Conservation (phyloP, 2,888 invertebrate genomes). For the Xanthorhoe designata region DNA sequence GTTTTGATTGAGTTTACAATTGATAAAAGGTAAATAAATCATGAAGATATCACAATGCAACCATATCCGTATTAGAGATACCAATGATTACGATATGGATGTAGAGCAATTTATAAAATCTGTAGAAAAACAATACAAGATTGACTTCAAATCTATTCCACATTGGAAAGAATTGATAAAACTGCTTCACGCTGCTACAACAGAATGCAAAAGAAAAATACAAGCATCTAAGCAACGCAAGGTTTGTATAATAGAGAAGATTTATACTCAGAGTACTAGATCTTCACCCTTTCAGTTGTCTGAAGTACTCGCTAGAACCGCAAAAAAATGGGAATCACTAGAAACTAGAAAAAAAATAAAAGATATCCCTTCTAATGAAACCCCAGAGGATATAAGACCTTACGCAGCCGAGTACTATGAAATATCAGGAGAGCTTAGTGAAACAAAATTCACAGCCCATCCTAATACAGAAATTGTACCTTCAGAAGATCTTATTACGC, state of each 20-base stretch:
- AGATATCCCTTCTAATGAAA: conserved; percentile 8
- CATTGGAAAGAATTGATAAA: conserved; percentile 66
- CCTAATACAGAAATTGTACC: conserved; percentile 63
- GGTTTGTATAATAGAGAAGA: conserved; percentile 62
- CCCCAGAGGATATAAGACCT: conserved; percentile 17
- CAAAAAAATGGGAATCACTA: conserved; percentile 59
- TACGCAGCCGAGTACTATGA: conserved; percentile 35
- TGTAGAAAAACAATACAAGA: conserved; percentile 61
- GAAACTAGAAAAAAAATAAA: conserved; percentile 26
- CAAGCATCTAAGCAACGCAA: conserved; percentile 62
- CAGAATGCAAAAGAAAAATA: conserved; percentile 59
- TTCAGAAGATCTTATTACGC: conserved; percentile 30
- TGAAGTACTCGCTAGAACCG: conserved; percentile 62
- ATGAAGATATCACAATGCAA: conserved; percentile 55
- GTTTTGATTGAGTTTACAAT: conserved; percentile 16
- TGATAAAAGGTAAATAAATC: conserved; percentile 15
- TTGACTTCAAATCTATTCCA: conserved; percentile 59
- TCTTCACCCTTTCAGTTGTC: conserved; percentile 70
- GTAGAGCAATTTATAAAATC: conserved; percentile 62
- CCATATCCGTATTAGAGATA: conserved; percentile 63
- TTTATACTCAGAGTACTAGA: conserved; percentile 61
- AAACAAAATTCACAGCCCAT: conserved; percentile 50
- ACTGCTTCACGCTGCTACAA: conserved; percentile 55
- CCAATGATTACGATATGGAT: conserved; percentile 51
- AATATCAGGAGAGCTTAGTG: conserved; percentile 43